Evolutionary conservation across 2,113 vertebrate species (phyloP), one percentile per base, ranked within the genome.

Genomic region (Aphyosemion australe): DNA sequence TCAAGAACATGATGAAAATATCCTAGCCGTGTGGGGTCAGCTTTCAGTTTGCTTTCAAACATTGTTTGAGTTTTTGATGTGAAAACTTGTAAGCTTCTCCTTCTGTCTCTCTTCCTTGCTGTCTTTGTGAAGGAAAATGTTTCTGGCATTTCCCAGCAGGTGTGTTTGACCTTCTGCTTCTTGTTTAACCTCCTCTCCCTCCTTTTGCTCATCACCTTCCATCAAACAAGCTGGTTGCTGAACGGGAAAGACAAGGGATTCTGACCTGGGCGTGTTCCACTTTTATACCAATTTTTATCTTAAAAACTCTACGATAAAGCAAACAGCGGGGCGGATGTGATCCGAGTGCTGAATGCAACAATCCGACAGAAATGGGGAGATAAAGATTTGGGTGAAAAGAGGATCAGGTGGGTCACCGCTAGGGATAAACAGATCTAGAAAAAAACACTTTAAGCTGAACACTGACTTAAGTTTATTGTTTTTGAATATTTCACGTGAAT

Each of bases 101-200:
- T 47, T 50, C 1, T 19, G 13, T 69, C 52, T 68, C 50, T 41
- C 15, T 31, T 59, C 18, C 74, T 64, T 34, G 61, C 62, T 56
- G 74, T 69, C 74, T 63, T 46, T 18, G 10, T 72, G 82, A 79
- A 21, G 50, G 18, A 65, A 60, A 83, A 61, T 9, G 0, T 66
- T 73, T 12, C 72, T 81, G 79, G 72, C 82, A 81, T 77, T 79
- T 74, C 69, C 69, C 80, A 79, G 66, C 82, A 84, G 72, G 69
- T 81, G 49, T 67, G 41, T 62, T 80, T 83, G 79, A 87, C 74
- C 77, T 84, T 80, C 57, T 80, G 45, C 16, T 37, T 12, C 72
- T 68, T 65, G 58, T 68, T 77, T 84, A 67, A 68, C 46, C 46
- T 48, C 67, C 63, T 69, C 65, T 79, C 15, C 57, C 50, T 52